A percentile compares a stretch with the other conserved stretches of the same genome.
Conservation (phyloP, 2,113 vertebrate genomes). For the Cebus imitator region DNA sequence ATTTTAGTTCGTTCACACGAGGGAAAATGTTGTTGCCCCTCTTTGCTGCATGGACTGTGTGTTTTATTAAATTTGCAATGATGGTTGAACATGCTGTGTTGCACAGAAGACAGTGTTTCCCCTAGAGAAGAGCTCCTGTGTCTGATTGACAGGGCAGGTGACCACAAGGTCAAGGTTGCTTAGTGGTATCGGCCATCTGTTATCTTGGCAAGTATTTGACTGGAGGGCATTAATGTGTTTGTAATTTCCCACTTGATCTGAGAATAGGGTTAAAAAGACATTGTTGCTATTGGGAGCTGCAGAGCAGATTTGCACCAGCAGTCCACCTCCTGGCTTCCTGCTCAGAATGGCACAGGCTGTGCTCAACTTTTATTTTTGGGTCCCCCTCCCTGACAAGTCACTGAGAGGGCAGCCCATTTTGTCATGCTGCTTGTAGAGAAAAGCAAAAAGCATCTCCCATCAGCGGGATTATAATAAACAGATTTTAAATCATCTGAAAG, state of each 20-base stretch:
- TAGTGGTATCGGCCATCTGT: constrained; percentile 75
- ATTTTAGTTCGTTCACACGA: constrained; percentile 32
- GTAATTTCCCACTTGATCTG: constrained; percentile 74
- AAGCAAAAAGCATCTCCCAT: constrained; percentile 31
- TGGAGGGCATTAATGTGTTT: constrained; percentile 55
- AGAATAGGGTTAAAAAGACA: constrained; percentile 65
- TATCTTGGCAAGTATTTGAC: constrained; percentile 70
- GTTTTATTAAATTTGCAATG: constrained; percentile 38
- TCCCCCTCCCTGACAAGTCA: background rate
- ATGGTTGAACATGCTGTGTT: constrained; percentile 8
- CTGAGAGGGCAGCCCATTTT: constrained; percentile 11
- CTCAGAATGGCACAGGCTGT: background rate
- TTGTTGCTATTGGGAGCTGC: background rate
- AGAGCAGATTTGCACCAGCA: background rate
- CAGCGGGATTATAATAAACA: constrained; percentile 47
- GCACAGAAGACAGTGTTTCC: constrained; percentile 57
- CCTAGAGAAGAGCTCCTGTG: constrained; percentile 62
- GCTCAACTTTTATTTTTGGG: background rate
- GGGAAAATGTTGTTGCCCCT: background rate
- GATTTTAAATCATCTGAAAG: constrained; percentile 41
- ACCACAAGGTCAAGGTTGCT: constrained; percentile 76
- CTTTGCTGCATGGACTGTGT: background rate
- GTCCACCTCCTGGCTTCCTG: background rate
- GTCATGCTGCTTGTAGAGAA: constrained; percentile 50
- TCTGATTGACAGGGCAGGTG: constrained; percentile 66